A percentile compares a stretch with the other conserved stretches of the same genome.
Conservation (phyloP, 2,797 vertebrate genomes). For the Vultur gryphus region DNA sequence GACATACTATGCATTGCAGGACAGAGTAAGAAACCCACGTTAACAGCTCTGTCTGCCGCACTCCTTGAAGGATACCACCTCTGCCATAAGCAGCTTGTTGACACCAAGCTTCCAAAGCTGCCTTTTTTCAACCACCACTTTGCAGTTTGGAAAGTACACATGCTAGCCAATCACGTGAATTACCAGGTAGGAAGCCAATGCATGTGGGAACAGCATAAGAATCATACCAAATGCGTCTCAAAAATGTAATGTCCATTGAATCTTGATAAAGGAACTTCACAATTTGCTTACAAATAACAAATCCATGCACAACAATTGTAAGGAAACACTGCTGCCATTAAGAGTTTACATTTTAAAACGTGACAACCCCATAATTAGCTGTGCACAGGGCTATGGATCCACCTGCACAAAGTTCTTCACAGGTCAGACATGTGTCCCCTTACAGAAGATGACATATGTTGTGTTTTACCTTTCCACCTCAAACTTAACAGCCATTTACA, state of each 20-base stretch:
- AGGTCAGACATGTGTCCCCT: neutral
- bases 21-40: neutral
- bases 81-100: neutral
- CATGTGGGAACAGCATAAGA: neutral
- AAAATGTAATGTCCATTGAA: neutral
- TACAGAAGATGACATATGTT: neutral
- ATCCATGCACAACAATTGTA: neutral
- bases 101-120: neutral
- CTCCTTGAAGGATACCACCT: neutral
- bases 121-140: neutral
- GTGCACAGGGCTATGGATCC: neutral
- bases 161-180: neutral
- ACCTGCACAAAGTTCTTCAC: neutral
- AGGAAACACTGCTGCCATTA: neutral
- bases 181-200: neutral
- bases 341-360: neutral
- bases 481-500: neutral
- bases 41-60: neutral
- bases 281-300: neutral
- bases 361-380: neutral
- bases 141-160: neutral
- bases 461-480: neutral
- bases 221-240: neutral
- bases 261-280: neutral
- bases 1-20: neutral